A percentile compares a stretch with the other conserved stretches of the same genome.
Evolutionary conservation across 2,113 vertebrate genomes (phyloP).

Genomic region (Campylorhamphus procurvoides): DNA sequence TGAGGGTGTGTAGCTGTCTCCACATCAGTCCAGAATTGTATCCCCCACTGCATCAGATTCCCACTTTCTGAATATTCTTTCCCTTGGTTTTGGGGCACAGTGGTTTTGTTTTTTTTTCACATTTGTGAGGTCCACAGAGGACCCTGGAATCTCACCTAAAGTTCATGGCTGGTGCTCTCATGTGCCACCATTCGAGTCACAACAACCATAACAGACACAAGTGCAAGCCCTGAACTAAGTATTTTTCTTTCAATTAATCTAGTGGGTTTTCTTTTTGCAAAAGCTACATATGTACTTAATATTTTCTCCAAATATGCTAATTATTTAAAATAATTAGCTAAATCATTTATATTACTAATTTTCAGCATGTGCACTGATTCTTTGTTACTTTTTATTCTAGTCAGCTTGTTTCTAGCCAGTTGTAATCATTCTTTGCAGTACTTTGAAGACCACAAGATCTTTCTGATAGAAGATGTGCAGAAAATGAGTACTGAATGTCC

Average conservation of each 20-base stretch:
- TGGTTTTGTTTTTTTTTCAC: neutral
- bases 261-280: neutral
- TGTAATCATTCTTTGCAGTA: neutral
- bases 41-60: neutral
- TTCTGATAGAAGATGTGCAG: neutral
- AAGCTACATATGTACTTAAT: neutral
- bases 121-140: neutral
- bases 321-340: neutral
- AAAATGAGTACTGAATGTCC: neutral
- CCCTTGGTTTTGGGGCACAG: neutral
- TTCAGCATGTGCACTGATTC: neutral
- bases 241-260: neutral
- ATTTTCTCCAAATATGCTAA: neutral
- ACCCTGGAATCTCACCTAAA: neutral
- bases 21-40: neutral
- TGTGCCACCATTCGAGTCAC: neutral
- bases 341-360: neutral
- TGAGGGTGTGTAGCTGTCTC: neutral
- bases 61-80: neutral
- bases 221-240: neutral
- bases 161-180: neutral
- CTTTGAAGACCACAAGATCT: neutral
- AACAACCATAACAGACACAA: neutral
- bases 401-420: neutral
- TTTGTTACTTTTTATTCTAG: neutral